A percentile compares a stretch with the other conserved stretches of the same genome.
phyloP scores from a whole-genome alignment of 2,113 vertebrate genomes.

The Butorides virescens region DNA sequence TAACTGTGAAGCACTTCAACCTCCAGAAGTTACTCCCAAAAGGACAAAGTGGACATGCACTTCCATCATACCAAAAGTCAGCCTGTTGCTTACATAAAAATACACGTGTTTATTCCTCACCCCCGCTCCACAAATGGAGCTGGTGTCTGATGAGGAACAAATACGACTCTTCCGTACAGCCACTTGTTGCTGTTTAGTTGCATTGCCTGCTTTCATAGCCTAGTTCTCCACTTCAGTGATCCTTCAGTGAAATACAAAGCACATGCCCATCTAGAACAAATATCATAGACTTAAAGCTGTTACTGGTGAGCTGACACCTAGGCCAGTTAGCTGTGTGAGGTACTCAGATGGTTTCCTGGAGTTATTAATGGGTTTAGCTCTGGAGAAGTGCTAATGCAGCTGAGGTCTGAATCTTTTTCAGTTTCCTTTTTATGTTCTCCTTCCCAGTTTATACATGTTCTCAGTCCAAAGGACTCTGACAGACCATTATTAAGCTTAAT shows the following conservation, averaged over 20 bases:
- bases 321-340: neutral
- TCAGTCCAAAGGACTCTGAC: neutral
- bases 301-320: neutral
- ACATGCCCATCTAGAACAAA: neutral
- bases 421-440: neutral
- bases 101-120: rapidly evolving
- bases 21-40: neutral
- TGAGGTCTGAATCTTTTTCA: neutral
- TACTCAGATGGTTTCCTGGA: neutral
- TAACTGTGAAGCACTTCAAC: neutral
- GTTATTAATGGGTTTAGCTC: neutral
- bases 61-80: neutral
- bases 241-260: neutral
- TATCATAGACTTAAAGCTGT: neutral
- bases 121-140: neutral
- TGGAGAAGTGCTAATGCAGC: neutral
- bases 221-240: neutral
- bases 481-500: neutral
- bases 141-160: neutral
- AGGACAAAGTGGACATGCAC: neutral
- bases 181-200: neutral
- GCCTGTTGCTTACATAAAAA: neutral
- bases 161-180: rapidly evolving
- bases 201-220: neutral
- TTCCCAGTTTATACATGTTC: neutral